A percentile compares a stretch with the other conserved stretches of the same genome.
Evolutionary conservation across 2,888 invertebrate genomes (phyloP).

Genomic region (Ptychoptera contaminata): DNA sequence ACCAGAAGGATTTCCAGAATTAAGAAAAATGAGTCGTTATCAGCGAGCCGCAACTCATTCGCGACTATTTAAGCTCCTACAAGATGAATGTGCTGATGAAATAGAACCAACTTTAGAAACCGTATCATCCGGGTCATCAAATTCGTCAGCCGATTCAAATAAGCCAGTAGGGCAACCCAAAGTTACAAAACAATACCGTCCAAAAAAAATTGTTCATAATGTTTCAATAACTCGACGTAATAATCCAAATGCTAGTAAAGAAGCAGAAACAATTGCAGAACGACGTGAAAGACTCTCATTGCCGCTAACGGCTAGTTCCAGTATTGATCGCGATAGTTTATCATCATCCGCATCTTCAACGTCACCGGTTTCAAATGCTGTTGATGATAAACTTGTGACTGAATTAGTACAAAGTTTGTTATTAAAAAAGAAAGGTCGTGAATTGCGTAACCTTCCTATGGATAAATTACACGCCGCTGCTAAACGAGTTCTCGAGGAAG

Average conservation of each 20-base stretch:
- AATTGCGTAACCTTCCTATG: constrained; percentile 37
- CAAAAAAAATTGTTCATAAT: constrained; percentile 28
- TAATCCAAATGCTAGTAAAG: constrained; percentile 22
- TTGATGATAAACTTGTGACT: constrained; percentile 38
- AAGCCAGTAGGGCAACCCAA: constrained; percentile 1
- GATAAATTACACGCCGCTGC: constrained; percentile 42
- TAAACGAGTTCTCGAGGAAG: constrained; percentile 39
- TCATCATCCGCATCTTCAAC: constrained; percentile 37
- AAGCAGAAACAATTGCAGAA: constrained; percentile 28
- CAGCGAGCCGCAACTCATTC: constrained; percentile 59
- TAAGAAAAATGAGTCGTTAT: constrained; percentile 41
- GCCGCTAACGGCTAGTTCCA: constrained; percentile 31
- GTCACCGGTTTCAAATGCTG: constrained; percentile 29
- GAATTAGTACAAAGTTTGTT: constrained; percentile 42
- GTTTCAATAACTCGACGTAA: constrained; percentile 29
- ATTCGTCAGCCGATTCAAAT: not conserved
- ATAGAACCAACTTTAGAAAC: constrained; percentile 7
- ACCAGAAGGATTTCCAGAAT: constrained; percentile 41
- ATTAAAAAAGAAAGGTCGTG: constrained; percentile 36
- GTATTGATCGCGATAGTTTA: constrained; percentile 35
- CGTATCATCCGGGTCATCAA: constrained; percentile 1
- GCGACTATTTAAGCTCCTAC: constrained; percentile 47
- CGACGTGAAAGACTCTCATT: constrained; percentile 36
- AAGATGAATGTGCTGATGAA: constrained; percentile 36
- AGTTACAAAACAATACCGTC: constrained; percentile 10